These are phyloP conservation scores for Morpho deidamia DNA, from an alignment of 2,888 invertebrate genomes.

Conservation along the genomic window DNA sequence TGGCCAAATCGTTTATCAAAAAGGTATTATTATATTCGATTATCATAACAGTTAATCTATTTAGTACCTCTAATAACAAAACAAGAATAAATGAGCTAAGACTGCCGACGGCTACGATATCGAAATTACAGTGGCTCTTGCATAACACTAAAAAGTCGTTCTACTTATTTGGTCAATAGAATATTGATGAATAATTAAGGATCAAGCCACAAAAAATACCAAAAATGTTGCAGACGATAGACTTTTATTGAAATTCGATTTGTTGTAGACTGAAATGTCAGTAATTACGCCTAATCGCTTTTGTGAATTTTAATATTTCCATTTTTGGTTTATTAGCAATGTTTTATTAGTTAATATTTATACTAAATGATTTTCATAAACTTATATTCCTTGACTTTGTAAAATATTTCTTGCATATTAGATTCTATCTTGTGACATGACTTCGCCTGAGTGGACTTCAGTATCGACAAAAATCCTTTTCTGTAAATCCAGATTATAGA, in stretches of 20 bases:
- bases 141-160: constrained; percentile 8
- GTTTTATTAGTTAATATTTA: no score
- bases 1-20: constrained; percentile 7
- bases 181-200: background rate
- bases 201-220: background rate
- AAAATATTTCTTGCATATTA: no score
- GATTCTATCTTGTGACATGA: no score
- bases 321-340: background rate
- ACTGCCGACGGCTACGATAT: constrained; percentile 9
- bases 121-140: constrained; percentile 12
- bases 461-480: no score
- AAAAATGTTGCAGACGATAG: no score
- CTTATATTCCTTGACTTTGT: no score
- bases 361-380: no score
- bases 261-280: no score
- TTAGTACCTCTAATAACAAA: constrained; percentile 3
- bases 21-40: constrained; percentile 6
- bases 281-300: background rate
- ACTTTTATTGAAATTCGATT: no score
- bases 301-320: background rate
- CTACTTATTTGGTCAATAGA: background rate
- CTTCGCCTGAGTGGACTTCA: no score
- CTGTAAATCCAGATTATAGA: no score
- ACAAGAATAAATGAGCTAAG: constrained; percentile 7
- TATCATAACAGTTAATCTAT: constrained; percentile 12